Percentiles rank a stretch among this genome's conserved stretches.
Evolutionary conservation across 2,888 invertebrate species (phyloP).

Genomic region (Himalopsyche tibetana): DNA sequence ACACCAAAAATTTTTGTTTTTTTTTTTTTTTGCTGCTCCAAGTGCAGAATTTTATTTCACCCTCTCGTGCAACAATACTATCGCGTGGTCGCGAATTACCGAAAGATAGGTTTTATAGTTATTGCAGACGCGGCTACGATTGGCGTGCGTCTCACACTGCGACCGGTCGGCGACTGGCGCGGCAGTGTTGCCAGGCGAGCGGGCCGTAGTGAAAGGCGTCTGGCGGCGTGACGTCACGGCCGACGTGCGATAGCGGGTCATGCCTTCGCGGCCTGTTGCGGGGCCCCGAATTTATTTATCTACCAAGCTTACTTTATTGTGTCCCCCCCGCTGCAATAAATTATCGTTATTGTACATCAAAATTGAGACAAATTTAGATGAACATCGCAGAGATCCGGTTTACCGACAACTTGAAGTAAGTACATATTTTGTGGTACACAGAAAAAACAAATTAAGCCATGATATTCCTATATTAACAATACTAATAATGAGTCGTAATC

Average conservation of each 20-base stretch:
- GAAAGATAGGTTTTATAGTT: not conserved
- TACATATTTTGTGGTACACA: no score
- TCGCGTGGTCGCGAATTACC: slow-evolving; percentile 39
- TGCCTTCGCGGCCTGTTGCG: slow-evolving; percentile 25
- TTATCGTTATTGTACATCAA: slow-evolving; percentile 13
- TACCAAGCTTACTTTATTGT: slow-evolving; percentile 15
- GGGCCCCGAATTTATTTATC: slow-evolving; percentile 35
- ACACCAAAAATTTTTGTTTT: not conserved
- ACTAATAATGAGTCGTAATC: no score
- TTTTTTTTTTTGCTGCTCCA: not conserved
- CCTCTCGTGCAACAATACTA: slow-evolving; percentile 18
- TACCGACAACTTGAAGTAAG: no score
- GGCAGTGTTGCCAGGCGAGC: slow-evolving; percentile 24
- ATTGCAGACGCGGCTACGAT: not conserved
- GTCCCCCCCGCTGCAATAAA: slow-evolving; percentile 10
- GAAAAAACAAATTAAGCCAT: no score
- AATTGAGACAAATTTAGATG: no score
- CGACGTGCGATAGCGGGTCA: slow-evolving; percentile 38
- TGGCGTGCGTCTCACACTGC: slow-evolving; percentile 26
- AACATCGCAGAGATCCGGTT: no score
- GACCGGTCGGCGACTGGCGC: slow-evolving; percentile 38
- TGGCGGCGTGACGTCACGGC: slow-evolving; percentile 51
- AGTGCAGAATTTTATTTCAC: slow-evolving; percentile 17
- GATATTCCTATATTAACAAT: no score
- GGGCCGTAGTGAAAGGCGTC: slow-evolving; percentile 47